A percentile compares a stretch with the other conserved stretches of the same genome.
phyloP scores from a whole-genome alignment of 2,888 invertebrate species.

The Danaus chrysippus region DNA sequence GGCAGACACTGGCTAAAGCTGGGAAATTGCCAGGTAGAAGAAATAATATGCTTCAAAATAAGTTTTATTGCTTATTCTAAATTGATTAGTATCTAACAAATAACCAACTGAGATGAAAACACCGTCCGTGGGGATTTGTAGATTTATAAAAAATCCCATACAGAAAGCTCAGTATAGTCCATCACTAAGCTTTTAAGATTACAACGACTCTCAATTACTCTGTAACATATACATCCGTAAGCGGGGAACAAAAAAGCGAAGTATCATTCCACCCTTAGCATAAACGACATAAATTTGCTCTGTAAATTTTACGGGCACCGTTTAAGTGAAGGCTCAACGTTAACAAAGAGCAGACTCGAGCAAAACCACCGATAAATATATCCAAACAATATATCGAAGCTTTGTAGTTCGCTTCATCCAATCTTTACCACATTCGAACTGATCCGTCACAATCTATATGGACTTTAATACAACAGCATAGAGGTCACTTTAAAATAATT shows the following conservation, averaged over 20 bases:
- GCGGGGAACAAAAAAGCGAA: not conserved
- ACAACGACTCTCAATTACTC: too few relatives aligned
- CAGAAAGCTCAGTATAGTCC: too few relatives aligned
- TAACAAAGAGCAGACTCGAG: slow-evolving; percentile 6
- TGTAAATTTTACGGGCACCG: not conserved
- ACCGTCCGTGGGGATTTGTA: too few relatives aligned
- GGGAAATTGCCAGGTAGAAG: too few relatives aligned
- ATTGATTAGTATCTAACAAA: too few relatives aligned
- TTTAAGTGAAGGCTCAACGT: slow-evolving; percentile 1
- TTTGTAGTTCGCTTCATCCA: slow-evolving; percentile 14
- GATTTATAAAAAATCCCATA: too few relatives aligned
- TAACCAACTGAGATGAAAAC: too few relatives aligned
- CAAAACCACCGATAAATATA: not conserved
- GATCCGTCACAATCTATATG: slow-evolving; percentile 8
- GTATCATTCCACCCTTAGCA: not conserved
- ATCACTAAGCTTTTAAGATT: too few relatives aligned
- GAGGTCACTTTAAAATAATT: slow-evolving; percentile 26
- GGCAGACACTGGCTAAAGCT: too few relatives aligned
- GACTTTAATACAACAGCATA: slow-evolving; percentile 20
- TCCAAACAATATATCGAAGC: slow-evolving; percentile 7
- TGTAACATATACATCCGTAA: too few relatives aligned
- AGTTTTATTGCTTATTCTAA: too few relatives aligned
- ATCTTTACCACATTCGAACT: slow-evolving; percentile 7
- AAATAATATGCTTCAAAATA: too few relatives aligned
- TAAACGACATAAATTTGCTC: not conserved